A percentile compares a stretch with the other conserved stretches of the same genome.
Evolutionary conservation across 2,797 vertebrate species (phyloP).

Genomic region (Parauchenoglanis punctatus): DNA sequence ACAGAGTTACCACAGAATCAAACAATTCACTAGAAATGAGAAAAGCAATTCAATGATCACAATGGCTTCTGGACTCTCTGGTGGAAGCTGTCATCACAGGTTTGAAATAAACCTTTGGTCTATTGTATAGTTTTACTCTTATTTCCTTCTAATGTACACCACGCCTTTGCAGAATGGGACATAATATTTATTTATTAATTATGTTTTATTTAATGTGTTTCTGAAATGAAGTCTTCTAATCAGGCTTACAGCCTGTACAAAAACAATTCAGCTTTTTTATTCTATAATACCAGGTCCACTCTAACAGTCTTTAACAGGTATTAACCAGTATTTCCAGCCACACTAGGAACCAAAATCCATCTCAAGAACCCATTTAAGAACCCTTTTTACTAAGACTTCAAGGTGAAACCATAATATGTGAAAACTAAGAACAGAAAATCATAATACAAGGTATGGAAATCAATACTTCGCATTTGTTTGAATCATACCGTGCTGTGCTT

Average conservation of each 20-base stretch:
- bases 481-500: not conserved
- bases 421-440: not conserved
- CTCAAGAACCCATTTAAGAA: not conserved
- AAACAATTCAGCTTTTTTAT: not conserved
- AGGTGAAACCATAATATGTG: not conserved
- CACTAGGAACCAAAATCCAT: not conserved
- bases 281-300: not conserved
- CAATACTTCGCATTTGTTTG: not conserved
- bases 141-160: not conserved
- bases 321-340: not conserved
- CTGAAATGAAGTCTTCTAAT: not conserved
- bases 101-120: not conserved
- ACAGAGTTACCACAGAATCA: not conserved
- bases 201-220: not conserved
- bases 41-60: not conserved
- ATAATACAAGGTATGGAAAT: not conserved
- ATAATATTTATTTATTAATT: not conserved
- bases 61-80: not conserved
- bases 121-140: no score
- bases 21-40: not conserved
- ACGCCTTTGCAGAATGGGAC: not conserved
- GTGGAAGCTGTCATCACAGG: not conserved
- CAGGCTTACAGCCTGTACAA: not conserved
- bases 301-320: not conserved
- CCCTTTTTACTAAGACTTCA: not conserved